A percentile compares a stretch with the other conserved stretches of the same genome.
Conservation (phyloP, 2,113 vertebrate genomes). For the Psittacula cyanocephala region DNA sequence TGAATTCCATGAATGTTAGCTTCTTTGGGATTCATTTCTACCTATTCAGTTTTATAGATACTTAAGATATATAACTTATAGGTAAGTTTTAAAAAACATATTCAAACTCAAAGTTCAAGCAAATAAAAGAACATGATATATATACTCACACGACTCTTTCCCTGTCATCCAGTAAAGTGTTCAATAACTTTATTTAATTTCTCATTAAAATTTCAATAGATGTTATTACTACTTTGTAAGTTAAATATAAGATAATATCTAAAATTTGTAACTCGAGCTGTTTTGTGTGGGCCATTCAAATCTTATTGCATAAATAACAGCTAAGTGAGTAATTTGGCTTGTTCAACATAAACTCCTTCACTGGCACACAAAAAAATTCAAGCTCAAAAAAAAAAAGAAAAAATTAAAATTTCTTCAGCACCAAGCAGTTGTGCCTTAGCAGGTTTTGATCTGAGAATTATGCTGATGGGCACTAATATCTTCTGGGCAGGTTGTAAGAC, state of each 20-base stretch:
- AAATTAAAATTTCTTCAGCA: not conserved
- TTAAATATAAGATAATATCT: not conserved
- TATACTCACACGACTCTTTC: accelerated
- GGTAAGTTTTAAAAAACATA: not conserved
- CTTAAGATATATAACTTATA: not conserved
- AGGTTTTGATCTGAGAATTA: not conserved
- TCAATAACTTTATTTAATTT: not conserved
- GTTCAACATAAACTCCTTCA: not conserved
- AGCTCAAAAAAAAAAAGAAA: not conserved
- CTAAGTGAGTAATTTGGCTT: not conserved
- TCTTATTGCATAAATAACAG: not conserved
- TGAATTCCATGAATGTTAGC: not conserved
- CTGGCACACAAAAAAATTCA: not conserved
- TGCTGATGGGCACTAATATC: not conserved
- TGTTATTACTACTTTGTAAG: not conserved
- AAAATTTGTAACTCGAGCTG: not conserved
- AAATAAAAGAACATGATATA: not conserved
- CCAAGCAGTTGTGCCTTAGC: not conserved
- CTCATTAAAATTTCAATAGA: not conserved
- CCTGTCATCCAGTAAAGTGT: not conserved
- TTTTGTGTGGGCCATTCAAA: not conserved
- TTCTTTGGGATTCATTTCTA: not conserved
- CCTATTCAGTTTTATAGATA: not conserved
- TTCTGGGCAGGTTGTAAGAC: not conserved
- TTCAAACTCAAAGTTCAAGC: not conserved